Conservation (phyloP, 2,888 invertebrate species). For the Drosophila sordidula region DNA sequence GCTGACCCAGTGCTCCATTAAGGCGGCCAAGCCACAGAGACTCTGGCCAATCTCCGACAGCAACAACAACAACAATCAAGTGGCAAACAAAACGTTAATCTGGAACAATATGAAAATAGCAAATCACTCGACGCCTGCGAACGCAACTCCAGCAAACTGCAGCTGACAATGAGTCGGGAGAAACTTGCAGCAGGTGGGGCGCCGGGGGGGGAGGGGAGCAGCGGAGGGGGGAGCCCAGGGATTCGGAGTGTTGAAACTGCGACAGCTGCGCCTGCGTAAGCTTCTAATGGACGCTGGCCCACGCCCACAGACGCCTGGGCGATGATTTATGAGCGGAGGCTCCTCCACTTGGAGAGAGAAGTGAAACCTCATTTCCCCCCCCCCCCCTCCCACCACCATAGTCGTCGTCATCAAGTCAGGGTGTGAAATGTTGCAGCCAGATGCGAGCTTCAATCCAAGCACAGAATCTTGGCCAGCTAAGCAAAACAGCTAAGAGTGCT, state of each 20-base stretch:
- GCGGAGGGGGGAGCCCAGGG: neutral
- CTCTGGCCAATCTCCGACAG: slow-evolving; percentile 53
- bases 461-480: slow-evolving; percentile 39
- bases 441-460: slow-evolving; percentile 17
- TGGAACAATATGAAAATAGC: slow-evolving; percentile 59
- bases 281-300: slow-evolving; percentile 76
- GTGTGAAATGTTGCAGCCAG: slow-evolving; percentile 65
- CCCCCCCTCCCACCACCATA: neutral
- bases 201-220: neutral
- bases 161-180: slow-evolving; percentile 71
- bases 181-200: slow-evolving; percentile 35
- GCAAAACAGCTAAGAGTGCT: neutral
- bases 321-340: slow-evolving; percentile 72
- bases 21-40: slow-evolving; percentile 35
- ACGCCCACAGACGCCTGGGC: slow-evolving; percentile 69
- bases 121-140: slow-evolving; percentile 66
- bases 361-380: slow-evolving; percentile 40
- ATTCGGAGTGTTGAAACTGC: slow-evolving; percentile 5
- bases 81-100: slow-evolving; percentile 62
- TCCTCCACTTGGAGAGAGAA: slow-evolving; percentile 25
- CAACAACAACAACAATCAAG: slow-evolving; percentile 38
- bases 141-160: slow-evolving; percentile 36
- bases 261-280: slow-evolving; percentile 71
- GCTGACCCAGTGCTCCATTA: slow-evolving; percentile 73
- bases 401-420: slow-evolving; percentile 36